These are phyloP conservation scores for Rhizomys pruinosus DNA, from an alignment of 2,113 vertebrate species.

Conservation along the genomic window DNA sequence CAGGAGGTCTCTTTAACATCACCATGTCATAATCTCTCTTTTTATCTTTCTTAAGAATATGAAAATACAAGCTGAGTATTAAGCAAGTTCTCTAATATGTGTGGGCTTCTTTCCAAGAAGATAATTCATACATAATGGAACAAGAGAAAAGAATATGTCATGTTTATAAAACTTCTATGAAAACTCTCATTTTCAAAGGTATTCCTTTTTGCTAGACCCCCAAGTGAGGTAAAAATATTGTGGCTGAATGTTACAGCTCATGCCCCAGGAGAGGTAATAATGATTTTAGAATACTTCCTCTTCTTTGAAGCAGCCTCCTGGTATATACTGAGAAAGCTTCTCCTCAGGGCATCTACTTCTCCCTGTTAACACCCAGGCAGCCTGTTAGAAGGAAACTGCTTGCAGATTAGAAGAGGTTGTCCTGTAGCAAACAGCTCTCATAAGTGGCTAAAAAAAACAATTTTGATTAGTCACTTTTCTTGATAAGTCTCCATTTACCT, in stretches of 20 bases:
- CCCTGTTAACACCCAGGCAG: not conserved
- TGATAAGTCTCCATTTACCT: constrained; percentile 35
- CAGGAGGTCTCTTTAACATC: constrained; percentile 11
- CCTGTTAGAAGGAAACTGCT: not conserved
- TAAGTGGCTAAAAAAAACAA: constrained; percentile 5
- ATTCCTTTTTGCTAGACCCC: not conserved
- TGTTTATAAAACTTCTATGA: constrained; percentile 45
- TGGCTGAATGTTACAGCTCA: not conserved
- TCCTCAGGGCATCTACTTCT: not conserved
- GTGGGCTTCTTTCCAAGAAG: constrained; percentile 48
- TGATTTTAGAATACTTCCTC: not conserved
- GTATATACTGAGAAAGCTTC: not conserved
- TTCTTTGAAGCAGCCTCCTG: not conserved
- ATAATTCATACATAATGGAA: constrained; percentile 56
- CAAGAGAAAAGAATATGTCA: constrained; percentile 29
- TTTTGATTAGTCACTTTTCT: constrained; percentile 23
- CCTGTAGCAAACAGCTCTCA: not conserved
- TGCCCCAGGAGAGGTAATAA: not conserved
- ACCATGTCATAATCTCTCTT: not conserved
- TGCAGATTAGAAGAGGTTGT: constrained; percentile 17
- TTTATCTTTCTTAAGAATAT: constrained; percentile 54
- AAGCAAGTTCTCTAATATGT: constrained; percentile 46
- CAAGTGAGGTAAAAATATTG: constrained; percentile 27
- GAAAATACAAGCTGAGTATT: constrained; percentile 51
- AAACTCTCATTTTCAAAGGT: constrained; percentile 57